These are phyloP conservation scores for Drosophila parabipectinata DNA, from an alignment of 1,140 invertebrate genomes.

Conservation along the genomic window DNA sequence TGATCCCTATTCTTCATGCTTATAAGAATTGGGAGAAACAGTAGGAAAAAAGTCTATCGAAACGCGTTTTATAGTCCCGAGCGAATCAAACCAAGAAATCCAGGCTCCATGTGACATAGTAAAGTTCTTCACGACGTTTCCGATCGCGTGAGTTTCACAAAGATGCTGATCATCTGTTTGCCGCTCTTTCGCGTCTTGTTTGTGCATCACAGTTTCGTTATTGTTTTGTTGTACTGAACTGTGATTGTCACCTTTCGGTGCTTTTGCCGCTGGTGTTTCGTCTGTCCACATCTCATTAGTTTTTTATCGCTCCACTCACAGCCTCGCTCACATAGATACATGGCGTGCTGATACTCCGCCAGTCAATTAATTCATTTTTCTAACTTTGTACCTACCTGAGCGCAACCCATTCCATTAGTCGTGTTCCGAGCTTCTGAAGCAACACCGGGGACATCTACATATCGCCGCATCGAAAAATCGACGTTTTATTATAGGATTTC, in stretches of 20 bases:
- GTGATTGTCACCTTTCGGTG: conserved; percentile 54
- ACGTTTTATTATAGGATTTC: not conserved
- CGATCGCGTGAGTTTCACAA: conserved; percentile 67
- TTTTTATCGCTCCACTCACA: conserved; percentile 4
- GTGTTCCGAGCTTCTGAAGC: conserved; percentile 44
- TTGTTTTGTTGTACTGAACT: conserved; percentile 19
- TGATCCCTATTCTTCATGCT: conserved; percentile 38
- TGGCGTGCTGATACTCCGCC: conserved; percentile 19
- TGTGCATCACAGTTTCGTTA: conserved; percentile 24
- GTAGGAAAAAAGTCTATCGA: conserved; percentile 16
- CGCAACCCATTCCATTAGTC: conserved; percentile 65
- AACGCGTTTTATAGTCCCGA: conserved; percentile 3
- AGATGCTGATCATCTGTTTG: conserved; percentile 20
- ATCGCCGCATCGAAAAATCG: not conserved
- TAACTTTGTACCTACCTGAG: conserved; percentile 29
- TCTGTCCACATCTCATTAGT: conserved; percentile 35
- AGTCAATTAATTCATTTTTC: conserved; percentile 55
- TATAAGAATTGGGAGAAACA: conserved; percentile 16
- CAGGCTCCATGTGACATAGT: conserved; percentile 26
- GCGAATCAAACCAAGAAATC: conserved; percentile 23
- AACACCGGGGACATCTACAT: conserved; percentile 37
- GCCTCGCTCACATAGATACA: conserved; percentile 12
- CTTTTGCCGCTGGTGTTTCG: conserved; percentile 43
- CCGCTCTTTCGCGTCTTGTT: not conserved
- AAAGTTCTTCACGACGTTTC: conserved; percentile 15